Base-by-base conservation (phyloP, 2,797 vertebrate genomes). In the Neosalanx taihuensis region DNA sequence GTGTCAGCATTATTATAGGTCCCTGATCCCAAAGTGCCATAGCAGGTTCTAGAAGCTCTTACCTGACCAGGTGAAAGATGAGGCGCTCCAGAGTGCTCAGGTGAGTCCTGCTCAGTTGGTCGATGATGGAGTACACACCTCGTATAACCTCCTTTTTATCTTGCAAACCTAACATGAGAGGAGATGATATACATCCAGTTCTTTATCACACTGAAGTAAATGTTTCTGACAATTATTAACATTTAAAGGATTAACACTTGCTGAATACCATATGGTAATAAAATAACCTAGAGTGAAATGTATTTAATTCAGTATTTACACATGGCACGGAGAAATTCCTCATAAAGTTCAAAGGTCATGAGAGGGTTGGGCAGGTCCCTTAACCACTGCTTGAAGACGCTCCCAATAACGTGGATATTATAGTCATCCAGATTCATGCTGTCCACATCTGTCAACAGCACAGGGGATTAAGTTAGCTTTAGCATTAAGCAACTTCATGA, bases 381-480 rank as follows among this genome's bases (percentile, higher is more conserved):
- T 71, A 99, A 92, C 98, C 98, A 99, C 81, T 99, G 98, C 84
- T 99, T 99, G 84, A 99, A 96, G 23, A 99, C 97, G 3, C 98
- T 99, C n/a, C 94, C 98, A 0, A 99, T 99, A 65, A 99, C 98
- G 0, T 99, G 97, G 87, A 99, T 98, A 89, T 96, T 98, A 90
- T 98, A 99, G 87, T 98, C 96, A 0, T 99, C 98, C 69, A 99
- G 92, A 88, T 94, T 99, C 78, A 97, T 94, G 15, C 65, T 94
- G 64, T 95, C 92, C 1, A 94, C 92, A 85, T 99, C 98, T 99
- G 87, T 1, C 29, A 51, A 26, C 49, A 72, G 56, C 29, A 65
- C 6, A 56, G 30, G 35, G 9, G 10, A 26, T 30, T 0, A 10
- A 13, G 12, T 29, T 29, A 61, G 10, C 7, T 5, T 20, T n/a